Evolutionary conservation across 2,797 vertebrate genomes (phyloP), one percentile per base, ranked within the genome.

Genomic region (Merluccius polli): DNA sequence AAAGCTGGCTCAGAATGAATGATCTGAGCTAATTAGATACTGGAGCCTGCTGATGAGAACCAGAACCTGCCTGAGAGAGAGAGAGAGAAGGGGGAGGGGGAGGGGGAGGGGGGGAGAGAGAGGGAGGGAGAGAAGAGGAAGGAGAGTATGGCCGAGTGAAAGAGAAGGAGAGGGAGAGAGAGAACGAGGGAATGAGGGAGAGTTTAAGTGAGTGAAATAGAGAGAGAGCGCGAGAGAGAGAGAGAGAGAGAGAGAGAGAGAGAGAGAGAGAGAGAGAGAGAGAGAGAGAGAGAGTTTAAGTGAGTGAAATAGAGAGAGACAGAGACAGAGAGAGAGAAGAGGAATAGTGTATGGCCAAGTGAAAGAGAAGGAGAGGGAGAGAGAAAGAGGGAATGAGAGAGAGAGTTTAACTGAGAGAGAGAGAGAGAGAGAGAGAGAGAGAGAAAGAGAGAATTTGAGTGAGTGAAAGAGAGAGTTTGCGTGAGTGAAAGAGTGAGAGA

Each of bases 11-110:
- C 65, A 77, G 88, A 86, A 91, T 82, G 86, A 90, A 92, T 86
- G 87, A 87, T 84, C 86, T 80, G 73, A 73, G 77, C 80, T 90
- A 91, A 91, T 90, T 91, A 83, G 90, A 91, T 89, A 87, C 78
- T 88, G 84, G 84, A 88, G 89, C 84, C 78, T 78, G 83, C 77
- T 87, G 87, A 91, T 89, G 90, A 91, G 87, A 91, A 89, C 84
- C 90, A 91, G 88, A 78, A 72, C 32, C 59, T 27, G 73, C 18
- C 30, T 18, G 32, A 69, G 65, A 52, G 44, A 35, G 24, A 36
- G 9, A n/a, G 63, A 63, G 29, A 29, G 30, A 32, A 38, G 67
- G 70, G 74, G 44, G 4, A 3, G 44, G 44, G 44, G 73, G 75
- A 35, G 81, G 78, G 73, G 77, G 74, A 74, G 85, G 80, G 79